Conservation (phyloP, 30 jellyfish, hydroid and myxozoan species). For the Aurelia sp. region DNA sequence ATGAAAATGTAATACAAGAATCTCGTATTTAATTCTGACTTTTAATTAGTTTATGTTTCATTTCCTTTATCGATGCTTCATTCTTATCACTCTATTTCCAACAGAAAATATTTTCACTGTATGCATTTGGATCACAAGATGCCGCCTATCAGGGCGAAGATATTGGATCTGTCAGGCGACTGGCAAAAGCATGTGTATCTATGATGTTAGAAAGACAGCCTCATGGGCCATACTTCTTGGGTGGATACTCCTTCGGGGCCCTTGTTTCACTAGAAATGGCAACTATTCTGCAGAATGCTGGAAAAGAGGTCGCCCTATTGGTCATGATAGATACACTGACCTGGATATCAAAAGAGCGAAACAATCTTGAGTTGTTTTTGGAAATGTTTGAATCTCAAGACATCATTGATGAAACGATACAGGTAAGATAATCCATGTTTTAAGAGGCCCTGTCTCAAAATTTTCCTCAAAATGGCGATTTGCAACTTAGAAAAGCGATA, state of each 20-base stretch:
- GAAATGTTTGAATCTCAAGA: not conserved
- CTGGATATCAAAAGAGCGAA: constrained; percentile 44
- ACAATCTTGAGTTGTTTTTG: constrained; percentile 26
- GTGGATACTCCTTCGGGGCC: constrained; percentile 75
- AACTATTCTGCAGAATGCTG: constrained; percentile 38
- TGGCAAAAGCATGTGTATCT: constrained; percentile 53
- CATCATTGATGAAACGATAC: not conserved
- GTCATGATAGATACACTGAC: constrained; percentile 52
- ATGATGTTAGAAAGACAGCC: constrained; percentile 29
- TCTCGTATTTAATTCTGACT: no score
- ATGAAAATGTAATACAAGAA: no score
- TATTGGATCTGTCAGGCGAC: constrained; percentile 21
- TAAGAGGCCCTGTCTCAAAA: no score
- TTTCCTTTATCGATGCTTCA: not conserved
- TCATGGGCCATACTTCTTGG: constrained; percentile 62
- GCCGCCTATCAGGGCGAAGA: constrained; percentile 67
- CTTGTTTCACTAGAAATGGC: constrained; percentile 63
- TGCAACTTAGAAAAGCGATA: no score
- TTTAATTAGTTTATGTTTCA: no score
- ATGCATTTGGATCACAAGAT: constrained; percentile 66
- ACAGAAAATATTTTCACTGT: constrained; percentile 53
- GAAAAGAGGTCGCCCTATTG: constrained; percentile 36
- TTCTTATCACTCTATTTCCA: not conserved
- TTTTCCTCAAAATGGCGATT: no score
- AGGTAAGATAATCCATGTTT: not conserved